phyloP scores from a whole-genome alignment of 2,888 invertebrate species.

The Idaea dimidiata region DNA sequence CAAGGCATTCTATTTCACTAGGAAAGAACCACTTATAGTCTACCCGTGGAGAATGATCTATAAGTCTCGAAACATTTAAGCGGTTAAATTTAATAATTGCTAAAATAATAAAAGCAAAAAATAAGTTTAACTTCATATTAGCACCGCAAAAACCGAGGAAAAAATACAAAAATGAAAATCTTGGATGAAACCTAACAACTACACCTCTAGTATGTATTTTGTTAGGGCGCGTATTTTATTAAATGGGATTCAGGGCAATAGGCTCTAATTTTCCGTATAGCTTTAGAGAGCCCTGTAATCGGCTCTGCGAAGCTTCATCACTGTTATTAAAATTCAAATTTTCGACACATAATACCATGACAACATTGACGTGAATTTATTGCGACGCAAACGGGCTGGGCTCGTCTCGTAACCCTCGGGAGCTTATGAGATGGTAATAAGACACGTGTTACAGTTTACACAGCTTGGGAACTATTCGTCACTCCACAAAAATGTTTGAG shows the following conservation, averaged over 20 bases:
- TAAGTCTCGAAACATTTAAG: too few relatives aligned
- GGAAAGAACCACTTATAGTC: too few relatives aligned
- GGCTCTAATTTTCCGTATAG: neutral
- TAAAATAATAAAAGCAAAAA: too few relatives aligned
- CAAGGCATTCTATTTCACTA: too few relatives aligned
- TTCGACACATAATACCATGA: slow-evolving; percentile 55
- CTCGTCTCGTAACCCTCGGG: slow-evolving; percentile 46
- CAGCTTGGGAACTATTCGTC: slow-evolving; percentile 46
- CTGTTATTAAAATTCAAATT: slow-evolving; percentile 65
- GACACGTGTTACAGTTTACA: slow-evolving; percentile 65
- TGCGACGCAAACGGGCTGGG: slow-evolving; percentile 32
- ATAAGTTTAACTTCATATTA: too few relatives aligned
- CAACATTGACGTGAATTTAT: slow-evolving; percentile 59
- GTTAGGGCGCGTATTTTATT: neutral
- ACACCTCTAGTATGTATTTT: neutral
- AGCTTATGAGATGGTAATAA: slow-evolving; percentile 42
- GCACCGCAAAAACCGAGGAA: too few relatives aligned
- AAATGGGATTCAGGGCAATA: neutral
- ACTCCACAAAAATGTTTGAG: slow-evolving; percentile 39
- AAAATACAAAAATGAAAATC: too few relatives aligned
- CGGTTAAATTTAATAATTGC: too few relatives aligned
- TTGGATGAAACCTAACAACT: neutral
- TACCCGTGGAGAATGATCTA: too few relatives aligned
- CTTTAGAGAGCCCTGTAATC: neutral
- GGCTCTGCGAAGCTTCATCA: neutral